These are phyloP conservation scores for Stenopsyche tienmushanensis DNA, from an alignment of 1,140 invertebrate species.

Conservation along the genomic window DNA sequence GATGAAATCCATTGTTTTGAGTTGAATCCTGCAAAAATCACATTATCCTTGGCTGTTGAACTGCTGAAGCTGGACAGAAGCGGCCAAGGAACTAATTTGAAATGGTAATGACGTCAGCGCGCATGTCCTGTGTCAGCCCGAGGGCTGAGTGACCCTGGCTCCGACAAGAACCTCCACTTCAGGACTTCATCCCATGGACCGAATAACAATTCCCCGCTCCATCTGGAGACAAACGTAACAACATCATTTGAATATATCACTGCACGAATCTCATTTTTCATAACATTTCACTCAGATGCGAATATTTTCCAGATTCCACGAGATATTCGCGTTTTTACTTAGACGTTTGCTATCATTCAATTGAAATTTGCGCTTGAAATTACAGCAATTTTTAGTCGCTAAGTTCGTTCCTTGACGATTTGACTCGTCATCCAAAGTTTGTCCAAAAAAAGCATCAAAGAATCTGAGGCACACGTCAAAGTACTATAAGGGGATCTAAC, in stretches of 20 bases:
- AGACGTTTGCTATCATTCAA: too few species aligned
- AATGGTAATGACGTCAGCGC: constrained; percentile 31
- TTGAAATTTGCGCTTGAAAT: too few species aligned
- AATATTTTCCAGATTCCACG: background rate
- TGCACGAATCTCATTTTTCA: too few species aligned
- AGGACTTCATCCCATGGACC: background rate
- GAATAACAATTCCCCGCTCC: too few species aligned
- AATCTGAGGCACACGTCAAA: constrained; percentile 8
- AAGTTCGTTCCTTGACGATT: too few species aligned
- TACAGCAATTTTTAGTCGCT: too few species aligned
- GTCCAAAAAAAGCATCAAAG: background rate
- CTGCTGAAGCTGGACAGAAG: constrained; percentile 8
- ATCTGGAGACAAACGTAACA: background rate
- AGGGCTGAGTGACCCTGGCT: constrained; percentile 11
- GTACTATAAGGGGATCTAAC: too few species aligned
- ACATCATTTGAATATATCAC: constrained; percentile 15
- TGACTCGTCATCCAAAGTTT: background rate
- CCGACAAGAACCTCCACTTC: constrained; percentile 10
- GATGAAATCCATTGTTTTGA: too few species aligned
- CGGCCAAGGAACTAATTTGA: constrained; percentile 32
- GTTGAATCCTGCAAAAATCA: too few species aligned
- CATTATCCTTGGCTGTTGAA: too few species aligned
- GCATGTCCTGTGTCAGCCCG: constrained; percentile 22
- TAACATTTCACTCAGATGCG: background rate
- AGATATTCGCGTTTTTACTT: too few species aligned